Percentiles rank a stretch among this genome's conserved stretches.
Conservation (phyloP, 2,797 vertebrate genomes). For the Gorsachius magnificus region DNA sequence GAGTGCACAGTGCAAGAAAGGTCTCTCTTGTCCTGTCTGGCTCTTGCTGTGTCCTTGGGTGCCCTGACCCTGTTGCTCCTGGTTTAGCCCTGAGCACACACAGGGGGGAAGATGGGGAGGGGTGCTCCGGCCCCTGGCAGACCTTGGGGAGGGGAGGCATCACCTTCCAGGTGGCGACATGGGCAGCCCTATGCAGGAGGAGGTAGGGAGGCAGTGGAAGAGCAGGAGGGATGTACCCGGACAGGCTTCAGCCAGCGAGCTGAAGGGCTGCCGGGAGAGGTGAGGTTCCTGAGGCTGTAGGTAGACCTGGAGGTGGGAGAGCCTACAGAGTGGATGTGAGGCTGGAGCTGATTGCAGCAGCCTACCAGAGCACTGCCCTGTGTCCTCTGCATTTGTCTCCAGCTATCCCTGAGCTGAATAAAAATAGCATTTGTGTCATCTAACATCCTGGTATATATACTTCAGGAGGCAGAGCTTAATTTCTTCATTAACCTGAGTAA, state of each 20-base stretch:
- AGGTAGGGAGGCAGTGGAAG: neutral
- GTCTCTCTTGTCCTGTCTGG: neutral
- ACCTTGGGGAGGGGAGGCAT: neutral
- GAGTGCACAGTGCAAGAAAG: neutral
- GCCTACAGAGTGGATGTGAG: neutral
- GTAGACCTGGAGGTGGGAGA: neutral
- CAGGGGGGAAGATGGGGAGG: neutral
- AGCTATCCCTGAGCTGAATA: neutral
- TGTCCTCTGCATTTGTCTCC: neutral
- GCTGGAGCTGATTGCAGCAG: neutral
- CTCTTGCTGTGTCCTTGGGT: neutral
- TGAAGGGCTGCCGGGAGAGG: neutral
- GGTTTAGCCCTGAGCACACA: neutral
- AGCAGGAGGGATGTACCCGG: neutral
- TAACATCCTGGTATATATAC: conserved; percentile 3
- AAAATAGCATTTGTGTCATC: conserved; percentile 10
- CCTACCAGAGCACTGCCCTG: neutral
- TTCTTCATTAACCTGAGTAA: conserved; percentile 38
- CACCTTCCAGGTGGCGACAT: neutral
- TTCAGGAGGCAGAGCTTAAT: conserved; percentile 11
- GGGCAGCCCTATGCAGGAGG: neutral
- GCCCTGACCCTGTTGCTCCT: neutral
- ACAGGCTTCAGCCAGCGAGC: neutral
- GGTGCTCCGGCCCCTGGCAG: neutral
- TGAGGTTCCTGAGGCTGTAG: neutral